These are phyloP conservation scores for Vidua macroura DNA, from an alignment of 2,113 vertebrate species.

Conservation along the genomic window DNA sequence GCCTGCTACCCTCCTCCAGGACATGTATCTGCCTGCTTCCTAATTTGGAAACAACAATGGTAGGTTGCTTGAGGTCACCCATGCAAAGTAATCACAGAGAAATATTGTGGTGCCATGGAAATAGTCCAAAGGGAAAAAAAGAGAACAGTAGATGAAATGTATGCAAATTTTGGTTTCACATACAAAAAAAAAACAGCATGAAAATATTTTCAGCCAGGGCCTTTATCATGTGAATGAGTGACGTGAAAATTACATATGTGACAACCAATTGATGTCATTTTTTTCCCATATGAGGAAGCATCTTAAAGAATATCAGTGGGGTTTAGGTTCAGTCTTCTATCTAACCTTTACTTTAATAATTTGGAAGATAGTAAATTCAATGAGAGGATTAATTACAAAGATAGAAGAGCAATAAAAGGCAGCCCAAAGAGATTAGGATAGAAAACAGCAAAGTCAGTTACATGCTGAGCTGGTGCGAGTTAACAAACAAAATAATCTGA, in stretches of 20 bases:
- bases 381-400: slow-evolving; percentile 5
- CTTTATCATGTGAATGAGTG: neutral
- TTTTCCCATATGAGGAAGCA: neutral
- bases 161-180: slow-evolving; percentile 2
- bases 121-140: neutral
- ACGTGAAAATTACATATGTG: neutral
- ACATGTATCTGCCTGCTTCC: slow-evolving; percentile 12
- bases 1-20: neutral
- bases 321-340: neutral
- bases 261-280: neutral
- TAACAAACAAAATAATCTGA: slow-evolving; percentile 4
- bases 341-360: slow-evolving; percentile 34
- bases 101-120: neutral
- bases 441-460: neutral
- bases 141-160: neutral
- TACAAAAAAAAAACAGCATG: neutral
- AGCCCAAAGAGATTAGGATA: neutral
- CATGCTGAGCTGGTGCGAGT: neutral
- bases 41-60: neutral
- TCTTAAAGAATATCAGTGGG: neutral
- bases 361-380: slow-evolving; percentile 6
- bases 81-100: neutral
- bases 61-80: slow-evolving; percentile 36
- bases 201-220: neutral
- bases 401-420: neutral